phyloP scores from a whole-genome alignment of 2,113 vertebrate genomes.

The Dryoscopus gambensis region DNA sequence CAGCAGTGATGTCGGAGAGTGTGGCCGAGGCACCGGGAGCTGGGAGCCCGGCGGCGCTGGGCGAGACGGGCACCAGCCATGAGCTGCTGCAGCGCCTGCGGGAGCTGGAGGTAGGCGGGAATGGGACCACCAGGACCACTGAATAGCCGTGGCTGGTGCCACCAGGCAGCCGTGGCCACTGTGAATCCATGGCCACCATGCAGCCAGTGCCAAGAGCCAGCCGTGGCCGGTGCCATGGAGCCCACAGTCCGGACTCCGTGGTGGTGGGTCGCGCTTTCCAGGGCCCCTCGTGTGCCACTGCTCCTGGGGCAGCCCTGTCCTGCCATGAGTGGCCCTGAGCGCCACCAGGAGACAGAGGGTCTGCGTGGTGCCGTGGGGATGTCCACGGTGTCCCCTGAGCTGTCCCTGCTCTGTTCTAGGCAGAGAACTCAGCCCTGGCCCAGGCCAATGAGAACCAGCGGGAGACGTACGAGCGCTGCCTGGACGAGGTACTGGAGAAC shows the following conservation, averaged over 20 bases:
- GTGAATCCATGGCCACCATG: neutral
- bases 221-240: accelerated
- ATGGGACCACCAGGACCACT: neutral
- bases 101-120: constrained; percentile 71
- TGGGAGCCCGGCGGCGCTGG: constrained; percentile 29
- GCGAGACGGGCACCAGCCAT: constrained; percentile 64
- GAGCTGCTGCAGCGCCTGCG: constrained; percentile 78
- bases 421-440: constrained; percentile 87
- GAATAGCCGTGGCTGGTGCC: neutral
- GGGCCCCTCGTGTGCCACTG: accelerated
- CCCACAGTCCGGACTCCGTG: accelerated
- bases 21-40: constrained; percentile 36
- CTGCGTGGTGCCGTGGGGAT: neutral
- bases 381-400: neutral
- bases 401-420: constrained; percentile 64
- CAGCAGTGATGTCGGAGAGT: constrained; percentile 70
- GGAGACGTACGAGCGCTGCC: constrained; percentile 90
- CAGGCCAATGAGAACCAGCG: constrained; percentile 93
- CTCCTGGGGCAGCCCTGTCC: neutral
- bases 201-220: neutral
- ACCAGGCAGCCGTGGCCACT: neutral
- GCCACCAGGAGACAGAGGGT: neutral
- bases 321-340: neutral
- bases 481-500: constrained; percentile 81
- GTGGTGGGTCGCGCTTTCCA: accelerated